Percentiles rank a stretch among this genome's conserved stretches.
phyloP scores from a whole-genome alignment of 2,113 vertebrate genomes.

The Addax nasomaculatus region DNA sequence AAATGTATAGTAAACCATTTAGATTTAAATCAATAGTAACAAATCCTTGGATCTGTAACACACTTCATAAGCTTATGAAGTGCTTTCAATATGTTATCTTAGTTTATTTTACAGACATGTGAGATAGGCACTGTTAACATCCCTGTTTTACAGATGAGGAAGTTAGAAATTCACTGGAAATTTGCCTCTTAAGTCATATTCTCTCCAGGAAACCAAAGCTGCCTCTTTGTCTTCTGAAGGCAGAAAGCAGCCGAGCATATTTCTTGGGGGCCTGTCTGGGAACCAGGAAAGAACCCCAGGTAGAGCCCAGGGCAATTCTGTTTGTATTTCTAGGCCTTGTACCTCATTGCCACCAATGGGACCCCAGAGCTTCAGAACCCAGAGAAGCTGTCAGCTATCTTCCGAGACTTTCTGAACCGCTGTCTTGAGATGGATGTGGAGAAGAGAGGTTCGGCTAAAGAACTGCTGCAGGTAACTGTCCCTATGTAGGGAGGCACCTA shows the following conservation, averaged over 20 bases:
- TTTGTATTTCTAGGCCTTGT: slow-evolving; percentile 87
- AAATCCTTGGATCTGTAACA: neutral
- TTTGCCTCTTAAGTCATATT: neutral
- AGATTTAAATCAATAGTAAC: slow-evolving; percentile 10
- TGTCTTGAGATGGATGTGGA: slow-evolving; percentile 99
- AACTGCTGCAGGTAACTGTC: slow-evolving; percentile 90
- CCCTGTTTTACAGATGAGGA: neutral
- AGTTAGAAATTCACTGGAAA: neutral
- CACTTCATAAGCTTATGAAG: neutral
- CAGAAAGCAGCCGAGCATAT: neutral
- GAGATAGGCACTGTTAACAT: neutral
- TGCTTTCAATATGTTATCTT: neutral
- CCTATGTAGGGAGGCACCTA: neutral
- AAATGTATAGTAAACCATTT: slow-evolving; percentile 7
- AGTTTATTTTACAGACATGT: neutral
- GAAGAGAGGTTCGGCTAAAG: slow-evolving; percentile 95
- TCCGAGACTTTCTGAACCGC: slow-evolving; percentile 94
- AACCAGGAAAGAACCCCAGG: neutral
- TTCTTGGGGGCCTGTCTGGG: neutral
- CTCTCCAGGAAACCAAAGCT: neutral
- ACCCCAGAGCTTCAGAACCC: slow-evolving; percentile 98
- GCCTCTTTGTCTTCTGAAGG: neutral
- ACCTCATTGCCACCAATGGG: slow-evolving; percentile 98
- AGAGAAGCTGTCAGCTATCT: slow-evolving; percentile 91
- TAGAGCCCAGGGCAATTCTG: neutral